Conservation (phyloP, 1,140 invertebrate genomes). For the Cydia strobilella region DNA sequence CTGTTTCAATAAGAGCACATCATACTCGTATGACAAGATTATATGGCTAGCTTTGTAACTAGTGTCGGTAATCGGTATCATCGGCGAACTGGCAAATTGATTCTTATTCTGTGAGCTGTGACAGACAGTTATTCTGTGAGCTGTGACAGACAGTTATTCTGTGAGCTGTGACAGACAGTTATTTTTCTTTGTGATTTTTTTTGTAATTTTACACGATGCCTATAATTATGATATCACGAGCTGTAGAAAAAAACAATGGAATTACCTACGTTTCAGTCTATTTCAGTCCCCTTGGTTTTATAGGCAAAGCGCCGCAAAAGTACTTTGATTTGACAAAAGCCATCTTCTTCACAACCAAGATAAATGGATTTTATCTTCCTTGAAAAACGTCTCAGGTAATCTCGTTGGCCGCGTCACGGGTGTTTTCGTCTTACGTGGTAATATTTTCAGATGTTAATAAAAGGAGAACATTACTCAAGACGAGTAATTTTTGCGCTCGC, state of each 20-base stretch:
- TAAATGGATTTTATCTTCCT: conserved; percentile 46
- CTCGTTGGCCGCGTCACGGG: conserved; percentile 48
- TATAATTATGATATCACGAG: neutral
- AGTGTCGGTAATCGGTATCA: too few species aligned
- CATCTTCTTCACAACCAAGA: conserved; percentile 39
- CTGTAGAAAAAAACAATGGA: neutral
- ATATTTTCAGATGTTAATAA: conserved; percentile 60
- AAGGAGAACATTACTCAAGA: conserved; percentile 51
- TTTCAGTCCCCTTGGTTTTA: neutral
- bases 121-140: too few species aligned
- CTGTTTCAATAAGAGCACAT: too few species aligned
- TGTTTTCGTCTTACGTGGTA: conserved; percentile 46
- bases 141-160: too few species aligned
- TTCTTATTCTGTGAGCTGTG: too few species aligned
- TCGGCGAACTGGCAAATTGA: too few species aligned
- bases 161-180: too few species aligned
- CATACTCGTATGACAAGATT: too few species aligned
- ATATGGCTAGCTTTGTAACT: too few species aligned
- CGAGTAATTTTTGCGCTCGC: conserved; percentile 49
- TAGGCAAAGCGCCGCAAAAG: conserved; percentile 20
- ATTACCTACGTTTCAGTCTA: neutral
- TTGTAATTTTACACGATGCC: too few species aligned
- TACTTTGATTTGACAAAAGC: conserved; percentile 32
- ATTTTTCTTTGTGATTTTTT: too few species aligned
- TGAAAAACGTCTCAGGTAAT: conserved; percentile 49